Evolutionary conservation across 2,888 invertebrate genomes (phyloP).

Genomic region (Polietes domitor): DNA sequence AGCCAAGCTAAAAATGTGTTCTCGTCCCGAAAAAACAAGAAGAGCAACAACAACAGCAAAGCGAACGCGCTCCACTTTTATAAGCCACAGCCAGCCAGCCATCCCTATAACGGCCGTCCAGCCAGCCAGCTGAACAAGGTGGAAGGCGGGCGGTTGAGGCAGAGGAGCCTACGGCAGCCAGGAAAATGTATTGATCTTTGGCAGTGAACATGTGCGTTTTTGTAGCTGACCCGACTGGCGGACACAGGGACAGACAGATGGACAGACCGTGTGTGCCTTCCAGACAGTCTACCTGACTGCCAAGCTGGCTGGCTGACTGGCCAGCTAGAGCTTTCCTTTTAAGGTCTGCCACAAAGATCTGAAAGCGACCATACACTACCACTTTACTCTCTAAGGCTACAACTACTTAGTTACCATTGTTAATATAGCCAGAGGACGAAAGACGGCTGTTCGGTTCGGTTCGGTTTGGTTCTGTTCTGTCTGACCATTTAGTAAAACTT

Average conservation of each 20-base stretch:
- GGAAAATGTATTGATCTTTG: constrained; percentile 31
- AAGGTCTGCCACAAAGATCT: constrained; percentile 47
- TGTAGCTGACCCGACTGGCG: constrained; percentile 19
- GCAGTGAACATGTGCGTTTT: constrained; percentile 39
- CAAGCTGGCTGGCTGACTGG: background rate
- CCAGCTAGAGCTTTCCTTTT: constrained; percentile 54
- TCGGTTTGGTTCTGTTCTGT: too few relatives aligned
- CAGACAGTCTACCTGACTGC: constrained; percentile 12
- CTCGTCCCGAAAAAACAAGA: background rate
- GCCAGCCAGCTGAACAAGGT: constrained; percentile 18
- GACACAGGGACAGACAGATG: background rate
- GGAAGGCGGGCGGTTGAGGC: background rate
- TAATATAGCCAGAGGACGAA: constrained; percentile 33
- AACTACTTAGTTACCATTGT: constrained; percentile 60
- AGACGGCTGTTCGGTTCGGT: too few relatives aligned
- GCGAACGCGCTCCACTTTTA: constrained; percentile 43
- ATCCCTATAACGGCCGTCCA: constrained; percentile 14
- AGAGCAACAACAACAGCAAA: background rate
- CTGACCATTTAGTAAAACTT: constrained; percentile 60
- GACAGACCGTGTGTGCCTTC: background rate
- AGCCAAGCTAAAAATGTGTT: constrained; percentile 36
- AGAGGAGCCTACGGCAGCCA: constrained; percentile 3
- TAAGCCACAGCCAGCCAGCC: constrained; percentile 15
- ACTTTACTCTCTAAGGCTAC: constrained; percentile 44
- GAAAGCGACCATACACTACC: constrained; percentile 34